A percentile compares a stretch with the other conserved stretches of the same genome.
These are phyloP conservation scores for Lophotis ruficrista DNA, from an alignment of 2,113 vertebrate genomes.

Conservation along the genomic window DNA sequence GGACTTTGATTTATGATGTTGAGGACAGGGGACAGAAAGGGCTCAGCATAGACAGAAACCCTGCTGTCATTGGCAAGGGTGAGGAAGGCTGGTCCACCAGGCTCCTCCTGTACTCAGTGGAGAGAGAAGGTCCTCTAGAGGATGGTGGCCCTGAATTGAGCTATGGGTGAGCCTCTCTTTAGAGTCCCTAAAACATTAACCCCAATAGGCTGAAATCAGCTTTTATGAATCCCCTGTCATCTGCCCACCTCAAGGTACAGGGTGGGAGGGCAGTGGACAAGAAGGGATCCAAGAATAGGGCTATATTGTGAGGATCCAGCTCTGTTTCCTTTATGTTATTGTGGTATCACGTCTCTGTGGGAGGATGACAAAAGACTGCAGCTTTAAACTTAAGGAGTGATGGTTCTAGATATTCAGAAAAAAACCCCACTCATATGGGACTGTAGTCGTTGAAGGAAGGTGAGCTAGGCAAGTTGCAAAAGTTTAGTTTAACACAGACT, in stretches of 20 bases:
- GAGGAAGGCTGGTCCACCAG: neutral
- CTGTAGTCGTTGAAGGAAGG: neutral
- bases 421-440: neutral
- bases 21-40: neutral
- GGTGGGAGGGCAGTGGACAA: neutral
- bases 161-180: neutral
- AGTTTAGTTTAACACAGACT: neutral
- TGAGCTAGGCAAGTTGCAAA: neutral
- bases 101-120: neutral
- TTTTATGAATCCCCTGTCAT: neutral
- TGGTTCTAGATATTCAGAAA: neutral
- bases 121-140: neutral
- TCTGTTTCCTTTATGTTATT: fast-evolving
- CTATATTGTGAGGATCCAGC: neutral
- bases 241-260: neutral
- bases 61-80: neutral
- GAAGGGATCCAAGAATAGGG: neutral
- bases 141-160: neutral
- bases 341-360: neutral
- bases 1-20: neutral
- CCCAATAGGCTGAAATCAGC: neutral
- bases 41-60: neutral
- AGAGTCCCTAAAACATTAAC: neutral
- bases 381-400: neutral
- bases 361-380: neutral